phyloP scores from a whole-genome alignment of 2,797 vertebrate genomes.

The Dendrocincla fuliginosa region DNA sequence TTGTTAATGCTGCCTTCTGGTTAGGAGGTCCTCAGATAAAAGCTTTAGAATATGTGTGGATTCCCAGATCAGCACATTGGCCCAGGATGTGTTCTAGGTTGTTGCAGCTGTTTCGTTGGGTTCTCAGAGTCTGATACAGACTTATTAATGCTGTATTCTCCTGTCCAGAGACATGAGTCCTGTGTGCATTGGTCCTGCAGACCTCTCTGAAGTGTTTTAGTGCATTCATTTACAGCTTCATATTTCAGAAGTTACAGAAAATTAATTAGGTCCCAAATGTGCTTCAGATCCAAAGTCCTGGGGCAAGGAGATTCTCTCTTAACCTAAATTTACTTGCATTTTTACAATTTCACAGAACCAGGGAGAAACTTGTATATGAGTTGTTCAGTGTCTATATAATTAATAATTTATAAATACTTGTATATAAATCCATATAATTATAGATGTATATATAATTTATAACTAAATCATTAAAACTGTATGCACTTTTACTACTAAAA shows the following conservation, averaged over 20 bases:
- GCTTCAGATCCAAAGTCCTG: background rate
- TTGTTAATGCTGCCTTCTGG: background rate
- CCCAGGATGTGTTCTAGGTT: background rate
- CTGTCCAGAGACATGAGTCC: background rate
- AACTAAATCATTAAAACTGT: background rate
- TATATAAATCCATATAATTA: background rate
- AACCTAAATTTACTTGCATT: background rate
- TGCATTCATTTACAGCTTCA: background rate
- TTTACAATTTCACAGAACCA: background rate
- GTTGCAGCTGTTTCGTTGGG: background rate
- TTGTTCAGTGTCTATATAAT: background rate
- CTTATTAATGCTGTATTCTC: background rate
- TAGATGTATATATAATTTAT: background rate
- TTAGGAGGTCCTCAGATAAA: background rate
- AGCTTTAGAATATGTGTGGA: background rate
- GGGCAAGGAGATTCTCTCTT: background rate
- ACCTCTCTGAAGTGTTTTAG: background rate
- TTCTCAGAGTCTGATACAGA: background rate
- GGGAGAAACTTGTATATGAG: background rate
- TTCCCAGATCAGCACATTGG: background rate
- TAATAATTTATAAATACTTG: background rate
- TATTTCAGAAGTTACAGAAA: background rate
- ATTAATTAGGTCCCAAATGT: background rate
- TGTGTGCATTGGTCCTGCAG: background rate
- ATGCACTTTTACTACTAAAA: background rate